phyloP scores from a whole-genome alignment of 53 echinoderm and acorn worm genomes.

The Astropecten irregularis region DNA sequence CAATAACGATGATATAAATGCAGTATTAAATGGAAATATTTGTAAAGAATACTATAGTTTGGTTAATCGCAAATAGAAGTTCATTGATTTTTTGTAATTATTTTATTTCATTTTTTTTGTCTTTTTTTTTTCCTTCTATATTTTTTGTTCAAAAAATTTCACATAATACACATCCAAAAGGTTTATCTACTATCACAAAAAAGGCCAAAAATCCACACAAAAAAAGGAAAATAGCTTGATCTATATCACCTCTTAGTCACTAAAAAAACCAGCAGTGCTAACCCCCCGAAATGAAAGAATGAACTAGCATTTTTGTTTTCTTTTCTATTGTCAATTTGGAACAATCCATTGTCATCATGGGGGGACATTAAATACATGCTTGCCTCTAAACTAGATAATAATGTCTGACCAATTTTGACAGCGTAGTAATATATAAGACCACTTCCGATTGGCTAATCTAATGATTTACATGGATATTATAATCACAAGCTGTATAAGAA shows the following conservation, averaged over 20 bases:
- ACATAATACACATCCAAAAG: conserved; percentile 54
- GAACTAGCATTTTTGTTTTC: no score
- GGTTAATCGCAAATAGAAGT: conserved; percentile 62
- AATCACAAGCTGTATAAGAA: conserved; percentile 9
- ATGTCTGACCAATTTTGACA: not conserved
- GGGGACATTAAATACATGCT: conserved; percentile 16
- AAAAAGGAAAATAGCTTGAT: conserved; percentile 38
- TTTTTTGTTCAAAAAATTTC: conserved; percentile 16
- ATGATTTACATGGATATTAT: not conserved
- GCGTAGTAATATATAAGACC: not conserved
- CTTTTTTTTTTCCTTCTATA: conserved; percentile 20
- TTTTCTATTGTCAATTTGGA: no score
- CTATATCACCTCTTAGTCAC: conserved; percentile 48
- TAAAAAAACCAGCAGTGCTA: conserved; percentile 3
- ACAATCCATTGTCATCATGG: not conserved
- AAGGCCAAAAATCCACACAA: conserved; percentile 31
- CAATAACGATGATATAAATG: conserved; percentile 48
- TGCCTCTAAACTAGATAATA: conserved; percentile 4
- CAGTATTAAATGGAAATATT: conserved; percentile 59
- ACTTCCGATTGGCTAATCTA: conserved; percentile 36
- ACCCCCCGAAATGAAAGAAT: not conserved
- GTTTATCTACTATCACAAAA: conserved; percentile 40
- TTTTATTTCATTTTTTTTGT: conserved; percentile 10
- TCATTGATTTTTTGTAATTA: conserved; percentile 49
- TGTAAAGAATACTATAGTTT: conserved; percentile 60